A percentile compares a stretch with the other conserved stretches of the same genome.
Conservation (phyloP, 2,113 vertebrate genomes). For the Cygnus atratus region DNA sequence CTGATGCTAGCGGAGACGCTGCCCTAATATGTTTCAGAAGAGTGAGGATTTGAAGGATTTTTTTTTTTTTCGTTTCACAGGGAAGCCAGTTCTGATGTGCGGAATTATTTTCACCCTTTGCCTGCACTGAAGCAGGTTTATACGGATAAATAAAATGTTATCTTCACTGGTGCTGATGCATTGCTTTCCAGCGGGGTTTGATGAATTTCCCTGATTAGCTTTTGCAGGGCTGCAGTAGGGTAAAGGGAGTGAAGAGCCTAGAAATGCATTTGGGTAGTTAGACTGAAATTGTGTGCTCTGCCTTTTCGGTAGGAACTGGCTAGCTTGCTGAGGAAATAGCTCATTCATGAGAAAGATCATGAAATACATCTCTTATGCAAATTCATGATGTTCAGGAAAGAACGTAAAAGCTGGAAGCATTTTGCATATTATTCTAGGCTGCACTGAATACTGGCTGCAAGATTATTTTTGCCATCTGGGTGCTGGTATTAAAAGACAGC, state of each 20-base stretch:
- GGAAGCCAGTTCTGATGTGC: background rate
- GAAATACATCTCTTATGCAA: conserved; percentile 42
- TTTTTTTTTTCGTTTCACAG: background rate
- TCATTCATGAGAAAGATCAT: conserved; percentile 23
- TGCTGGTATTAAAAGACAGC: conserved; percentile 39
- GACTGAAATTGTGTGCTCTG: background rate
- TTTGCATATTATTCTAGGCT: conserved; percentile 44
- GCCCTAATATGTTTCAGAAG: background rate
- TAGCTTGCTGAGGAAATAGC: background rate
- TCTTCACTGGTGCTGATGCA: rapidly evolving
- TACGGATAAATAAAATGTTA: background rate
- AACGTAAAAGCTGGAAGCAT: conserved; percentile 53
- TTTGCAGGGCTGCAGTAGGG: background rate
- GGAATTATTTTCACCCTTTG: background rate
- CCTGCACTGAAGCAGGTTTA: background rate
- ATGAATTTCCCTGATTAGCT: background rate
- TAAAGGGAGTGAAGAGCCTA: background rate
- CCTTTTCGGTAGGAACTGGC: background rate
- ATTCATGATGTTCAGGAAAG: conserved; percentile 31
- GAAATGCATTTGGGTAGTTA: background rate
- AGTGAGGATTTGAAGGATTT: background rate
- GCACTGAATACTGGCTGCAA: conserved; percentile 17
- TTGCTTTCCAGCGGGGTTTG: background rate
- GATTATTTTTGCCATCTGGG: conserved; percentile 62
- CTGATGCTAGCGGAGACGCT: background rate